These are phyloP conservation scores for Enteromius unitaeniatus DNA, from an alignment of 2,797 vertebrate genomes.

Conservation along the genomic window DNA sequence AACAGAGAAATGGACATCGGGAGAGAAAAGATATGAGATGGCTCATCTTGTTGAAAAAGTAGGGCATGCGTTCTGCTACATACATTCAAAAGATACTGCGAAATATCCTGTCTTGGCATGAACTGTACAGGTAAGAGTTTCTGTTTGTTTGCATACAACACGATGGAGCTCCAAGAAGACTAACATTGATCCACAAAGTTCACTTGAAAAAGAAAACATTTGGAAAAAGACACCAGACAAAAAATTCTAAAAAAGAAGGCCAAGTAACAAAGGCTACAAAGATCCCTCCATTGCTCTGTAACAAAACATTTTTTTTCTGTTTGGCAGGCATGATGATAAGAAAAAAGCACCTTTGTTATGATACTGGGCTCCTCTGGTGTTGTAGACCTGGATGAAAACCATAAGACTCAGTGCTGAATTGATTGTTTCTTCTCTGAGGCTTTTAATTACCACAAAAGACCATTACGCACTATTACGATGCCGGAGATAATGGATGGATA, in stretches of 20 bases:
- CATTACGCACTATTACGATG: constrained; percentile 19
- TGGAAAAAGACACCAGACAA: constrained; percentile 54
- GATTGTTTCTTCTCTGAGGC: constrained; percentile 46
- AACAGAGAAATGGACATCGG: constrained; percentile 23
- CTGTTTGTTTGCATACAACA: constrained; percentile 59
- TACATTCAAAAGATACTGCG: constrained; percentile 74
- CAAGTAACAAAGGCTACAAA: constrained; percentile 80
- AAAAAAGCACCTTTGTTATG: constrained; percentile 75
- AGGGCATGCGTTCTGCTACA: constrained; percentile 79
- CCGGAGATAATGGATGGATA: constrained; percentile 26
- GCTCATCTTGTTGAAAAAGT: constrained; percentile 57
- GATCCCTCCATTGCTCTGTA: constrained; percentile 59
- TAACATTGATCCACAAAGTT: constrained; percentile 70
- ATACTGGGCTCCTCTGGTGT: constrained; percentile 63
- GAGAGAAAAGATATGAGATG: constrained; percentile 7
- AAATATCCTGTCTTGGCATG: constrained; percentile 71
- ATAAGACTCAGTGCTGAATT: constrained; percentile 44
- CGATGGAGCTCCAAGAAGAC: constrained; percentile 66
- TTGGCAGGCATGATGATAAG: constrained; percentile 63
- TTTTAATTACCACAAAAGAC: constrained; percentile 36
- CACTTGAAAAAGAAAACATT: constrained; percentile 67
- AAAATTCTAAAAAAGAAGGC: constrained; percentile 72
- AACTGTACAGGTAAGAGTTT: constrained; percentile 67
- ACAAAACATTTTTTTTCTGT: constrained; percentile 73
- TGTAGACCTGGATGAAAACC: constrained; percentile 55